Evolutionary conservation across 2,888 invertebrate genomes (phyloP), one percentile per base, ranked within the genome.

Genomic region (Colletes collaris): DNA sequence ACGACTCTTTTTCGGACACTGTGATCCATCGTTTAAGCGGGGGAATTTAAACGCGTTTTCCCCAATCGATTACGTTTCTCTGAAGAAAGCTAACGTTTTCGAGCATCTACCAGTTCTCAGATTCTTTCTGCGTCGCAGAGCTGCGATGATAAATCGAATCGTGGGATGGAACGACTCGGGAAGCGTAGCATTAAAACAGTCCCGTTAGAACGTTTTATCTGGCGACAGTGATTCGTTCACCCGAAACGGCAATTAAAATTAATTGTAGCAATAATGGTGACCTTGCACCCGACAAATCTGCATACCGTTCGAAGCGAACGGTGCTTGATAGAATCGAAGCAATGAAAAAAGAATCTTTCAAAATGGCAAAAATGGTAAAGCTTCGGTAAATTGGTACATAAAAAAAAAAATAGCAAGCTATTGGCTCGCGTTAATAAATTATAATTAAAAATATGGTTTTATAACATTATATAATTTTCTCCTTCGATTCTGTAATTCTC

Each of bases 181-280:
- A 73, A 60, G 49, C 10, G n/a, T 62, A 8, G n/a, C 50, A 27
- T 62, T 59, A 52, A 71, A 44, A 46, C 71, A 58, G 19, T 71
- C 52, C 58, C 11, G 64, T 64, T 64, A 37, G 56, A 53, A 44
- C 58, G 63, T 59, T 64, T 58, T 52, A 65, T 64, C 72, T 35
- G 55, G 55, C 60, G 55, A 40, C 55, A 46, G 40, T 27, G 49
- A 50, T 44, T 64, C 64, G 35, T 60, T 65, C 75, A 50, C 60
- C 16, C 76, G 72, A 75, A 75, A 75, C 75, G 52, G 50, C 58
- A 64, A 76, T 76, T 76, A 76, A 76, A 76, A 76, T 76, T 76
- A 72, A 76, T 76, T 62, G 76, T 50, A 60, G 72, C 65, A 72
- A 65, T 72, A 72, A 76, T 66, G 53, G 40, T 66, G 53, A 72